phyloP scores from a whole-genome alignment of 1,140 invertebrate species.

The Atopsyche davidsoni region DNA sequence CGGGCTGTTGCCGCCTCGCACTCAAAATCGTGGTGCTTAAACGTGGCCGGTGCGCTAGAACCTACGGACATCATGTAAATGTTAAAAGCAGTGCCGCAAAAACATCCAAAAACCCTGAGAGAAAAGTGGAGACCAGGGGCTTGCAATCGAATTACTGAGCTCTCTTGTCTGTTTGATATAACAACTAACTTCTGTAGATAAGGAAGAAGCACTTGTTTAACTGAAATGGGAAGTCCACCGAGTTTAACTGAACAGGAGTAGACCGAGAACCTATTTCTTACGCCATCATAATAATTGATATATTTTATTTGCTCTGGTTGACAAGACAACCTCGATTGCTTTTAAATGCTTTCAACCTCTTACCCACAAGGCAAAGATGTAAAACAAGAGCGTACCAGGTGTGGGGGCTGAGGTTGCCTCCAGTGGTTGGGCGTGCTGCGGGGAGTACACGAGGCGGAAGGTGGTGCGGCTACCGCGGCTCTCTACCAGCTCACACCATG shows the following conservation, averaged over 20 bases:
- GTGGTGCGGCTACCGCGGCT: slow-evolving; percentile 55
- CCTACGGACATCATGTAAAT: too few relatives aligned
- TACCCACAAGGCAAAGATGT: too few relatives aligned
- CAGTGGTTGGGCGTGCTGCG: slow-evolving; percentile 27
- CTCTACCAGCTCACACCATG: slow-evolving; percentile 76
- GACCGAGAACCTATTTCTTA: neutral
- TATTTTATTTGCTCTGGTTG: neutral
- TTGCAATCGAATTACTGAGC: too few relatives aligned
- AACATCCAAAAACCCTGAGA: too few relatives aligned
- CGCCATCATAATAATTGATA: neutral
- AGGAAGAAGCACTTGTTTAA: too few relatives aligned
- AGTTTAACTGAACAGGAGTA: too few relatives aligned
- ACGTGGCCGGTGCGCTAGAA: slow-evolving; percentile 50
- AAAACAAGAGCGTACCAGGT: too few relatives aligned
- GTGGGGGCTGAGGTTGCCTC: slow-evolving; percentile 15
- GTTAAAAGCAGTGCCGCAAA: too few relatives aligned
- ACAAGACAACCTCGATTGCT: slow-evolving; percentile 3
- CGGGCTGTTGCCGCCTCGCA: slow-evolving; percentile 65
- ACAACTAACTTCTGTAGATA: too few relatives aligned
- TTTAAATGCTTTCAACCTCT: slow-evolving; percentile 1
- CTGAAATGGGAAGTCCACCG: too few relatives aligned
- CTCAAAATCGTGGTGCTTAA: slow-evolving; percentile 85
- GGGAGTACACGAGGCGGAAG: slow-evolving; percentile 58
- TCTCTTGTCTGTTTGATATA: too few relatives aligned
- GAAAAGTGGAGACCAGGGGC: too few relatives aligned